Base-by-base conservation (phyloP, 2,888 invertebrate genomes). In the Theretra japonica region DNA sequence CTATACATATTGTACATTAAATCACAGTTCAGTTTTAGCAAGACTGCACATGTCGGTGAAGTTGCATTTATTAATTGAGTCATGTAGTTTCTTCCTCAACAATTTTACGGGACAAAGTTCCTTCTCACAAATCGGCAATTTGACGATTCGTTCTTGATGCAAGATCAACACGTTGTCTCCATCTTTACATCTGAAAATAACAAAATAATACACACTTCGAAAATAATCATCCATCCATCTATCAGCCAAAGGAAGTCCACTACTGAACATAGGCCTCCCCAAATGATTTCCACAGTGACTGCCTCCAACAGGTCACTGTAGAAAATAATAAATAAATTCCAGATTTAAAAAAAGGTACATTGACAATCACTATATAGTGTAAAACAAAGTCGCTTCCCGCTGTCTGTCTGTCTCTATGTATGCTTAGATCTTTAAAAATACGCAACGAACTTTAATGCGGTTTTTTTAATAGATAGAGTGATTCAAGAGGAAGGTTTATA, bases 141-240 rank as follows among this genome's bases (percentile, higher is more conserved):
- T 95, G 0, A 97, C 92, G 0, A 96, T 90, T 68, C 95, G 95
- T 87, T 98, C 98, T 90, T 98, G 98, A 82, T 97, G 97, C 77
- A 97, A 88, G 0, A 96, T 95, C 75, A 97, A 87, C 50, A 98
- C 86, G 83, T 95, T 94, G 33, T 94, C 87, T 65, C 93, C 88
- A 76, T 90, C 90, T 60, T 88, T 82, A 81, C 96, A 96, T 73
- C 96, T 96, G 86, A 4, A 87, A 90, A 80, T 19, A 75, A 69
- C 48, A 68, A 30, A 23, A 62, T 28, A 59, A 25, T 21, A 25
- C 28, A 28, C 3, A 11, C 11, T 41, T 41, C 3, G 41, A 53
- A 41, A 21, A 7, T 50, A 70, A 48, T 56, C n/a, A n/a, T n/a
- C n/a, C n/a, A n/a, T n/a, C n/a, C n/a, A n/a, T n/a, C n/a, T n/a